Conservation (phyloP, 2,888 invertebrate genomes). For the Rotaria macrura region DNA sequence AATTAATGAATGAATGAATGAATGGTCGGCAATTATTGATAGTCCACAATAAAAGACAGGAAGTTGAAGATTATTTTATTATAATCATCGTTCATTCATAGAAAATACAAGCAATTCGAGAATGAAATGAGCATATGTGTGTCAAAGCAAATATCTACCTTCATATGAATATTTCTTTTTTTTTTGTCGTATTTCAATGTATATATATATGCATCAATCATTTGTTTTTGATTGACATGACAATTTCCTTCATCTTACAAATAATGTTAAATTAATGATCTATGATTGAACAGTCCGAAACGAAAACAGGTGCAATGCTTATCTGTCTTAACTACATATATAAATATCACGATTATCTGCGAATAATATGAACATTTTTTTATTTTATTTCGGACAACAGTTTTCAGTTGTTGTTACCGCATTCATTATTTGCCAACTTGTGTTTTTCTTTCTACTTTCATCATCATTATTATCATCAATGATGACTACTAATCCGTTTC, state of each 20-base stretch:
- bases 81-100: slow-evolving; percentile 1
- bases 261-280: too few relatives aligned
- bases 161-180: background rate
- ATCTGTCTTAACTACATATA: too few relatives aligned
- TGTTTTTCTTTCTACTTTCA: background rate
- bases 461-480: background rate
- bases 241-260: too few relatives aligned
- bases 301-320: too few relatives aligned
- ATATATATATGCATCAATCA: background rate
- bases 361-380: too few relatives aligned
- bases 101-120: background rate
- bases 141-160: background rate
- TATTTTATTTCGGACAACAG: background rate
- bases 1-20: too few relatives aligned
- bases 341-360: too few relatives aligned
- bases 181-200: background rate
- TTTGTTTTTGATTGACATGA: background rate
- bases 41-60: background rate
- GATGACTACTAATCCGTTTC: background rate
- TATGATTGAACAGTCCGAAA: too few relatives aligned
- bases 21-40: background rate
- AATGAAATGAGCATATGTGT: background rate
- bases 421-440: background rate
- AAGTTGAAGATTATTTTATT: slow-evolving; percentile 7
- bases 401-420: background rate